phyloP scores from a whole-genome alignment of 2,113 vertebrate genomes.

The Brienomyrus longianalis region DNA sequence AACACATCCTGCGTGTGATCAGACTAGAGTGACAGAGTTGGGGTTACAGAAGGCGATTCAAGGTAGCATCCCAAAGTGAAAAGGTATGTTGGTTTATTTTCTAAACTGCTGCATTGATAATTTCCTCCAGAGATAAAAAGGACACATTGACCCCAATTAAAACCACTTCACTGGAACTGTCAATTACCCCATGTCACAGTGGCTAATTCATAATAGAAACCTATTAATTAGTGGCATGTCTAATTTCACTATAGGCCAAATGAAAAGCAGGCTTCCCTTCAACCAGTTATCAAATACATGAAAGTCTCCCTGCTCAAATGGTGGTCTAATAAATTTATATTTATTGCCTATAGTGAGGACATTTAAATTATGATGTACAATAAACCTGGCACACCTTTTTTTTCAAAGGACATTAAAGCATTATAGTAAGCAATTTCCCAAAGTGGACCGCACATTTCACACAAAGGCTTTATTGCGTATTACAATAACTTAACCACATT shows the following conservation, averaged over 20 bases:
- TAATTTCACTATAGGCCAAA: slow-evolving; percentile 63
- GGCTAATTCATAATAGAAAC: slow-evolving; percentile 76
- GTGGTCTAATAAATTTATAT: slow-evolving; percentile 66
- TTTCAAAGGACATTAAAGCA: slow-evolving; percentile 65
- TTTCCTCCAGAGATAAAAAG: slow-evolving; percentile 79
- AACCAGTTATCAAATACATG: slow-evolving; percentile 66
- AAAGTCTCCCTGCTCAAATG: slow-evolving; percentile 56
- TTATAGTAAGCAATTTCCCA: slow-evolving; percentile 71
- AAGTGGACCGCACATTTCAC: slow-evolving; percentile 74
- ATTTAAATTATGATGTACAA: slow-evolving; percentile 81
- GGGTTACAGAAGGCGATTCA: neutral
- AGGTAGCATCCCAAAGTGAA: slow-evolving; percentile 1
- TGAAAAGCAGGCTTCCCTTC: slow-evolving; percentile 61
- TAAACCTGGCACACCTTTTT: slow-evolving; percentile 67
- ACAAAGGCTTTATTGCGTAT: slow-evolving; percentile 71
- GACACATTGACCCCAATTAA: slow-evolving; percentile 81
- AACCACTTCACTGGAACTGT: slow-evolving; percentile 75
- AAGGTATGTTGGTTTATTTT: slow-evolving; percentile 26
- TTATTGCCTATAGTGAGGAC: slow-evolving; percentile 80
- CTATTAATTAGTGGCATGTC: slow-evolving; percentile 76
- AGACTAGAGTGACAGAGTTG: slow-evolving; percentile 24
- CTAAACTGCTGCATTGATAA: slow-evolving; percentile 70
- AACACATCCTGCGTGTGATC: slow-evolving; percentile 23
- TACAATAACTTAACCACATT: slow-evolving; percentile 72
- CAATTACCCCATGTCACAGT: slow-evolving; percentile 78